phyloP scores from a whole-genome alignment of 2,797 vertebrate genomes.

The Sus cebifrons region DNA sequence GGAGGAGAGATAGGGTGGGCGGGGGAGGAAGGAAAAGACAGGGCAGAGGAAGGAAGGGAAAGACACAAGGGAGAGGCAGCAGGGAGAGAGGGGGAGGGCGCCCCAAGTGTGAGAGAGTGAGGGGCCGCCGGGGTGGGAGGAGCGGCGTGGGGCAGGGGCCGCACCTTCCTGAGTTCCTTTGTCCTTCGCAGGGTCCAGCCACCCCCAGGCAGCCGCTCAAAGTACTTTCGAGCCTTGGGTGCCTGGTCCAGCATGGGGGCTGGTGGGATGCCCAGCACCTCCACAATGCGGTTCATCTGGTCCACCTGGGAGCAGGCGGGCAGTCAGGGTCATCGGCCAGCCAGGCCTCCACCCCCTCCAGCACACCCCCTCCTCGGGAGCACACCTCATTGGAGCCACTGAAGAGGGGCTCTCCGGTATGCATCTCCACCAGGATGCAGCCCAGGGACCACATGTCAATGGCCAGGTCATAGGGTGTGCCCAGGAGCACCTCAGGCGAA shows the following conservation, averaged over 20 bases:
- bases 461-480: slow-evolving; percentile 97
- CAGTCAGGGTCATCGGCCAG: slow-evolving; percentile 1
- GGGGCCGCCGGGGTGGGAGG: slow-evolving; percentile 60
- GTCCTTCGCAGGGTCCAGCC: slow-evolving; percentile 97
- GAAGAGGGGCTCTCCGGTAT: slow-evolving; percentile 97
- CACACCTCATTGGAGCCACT: slow-evolving; percentile 97
- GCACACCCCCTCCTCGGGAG: slow-evolving; percentile 20
- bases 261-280: slow-evolving; percentile 96
- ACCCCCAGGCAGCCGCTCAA: slow-evolving; percentile 96
- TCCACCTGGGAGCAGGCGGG: slow-evolving; percentile 92
- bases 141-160: slow-evolving; percentile 71
- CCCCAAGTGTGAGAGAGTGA: slow-evolving; percentile 85
- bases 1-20: slow-evolving; percentile 27
- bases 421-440: slow-evolving; percentile 98
- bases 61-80: slow-evolving; percentile 66
- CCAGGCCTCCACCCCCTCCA: slow-evolving; percentile 51
- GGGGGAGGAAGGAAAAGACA: slow-evolving; percentile 63
- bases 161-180: slow-evolving; percentile 98
- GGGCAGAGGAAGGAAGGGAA: slow-evolving; percentile 47
- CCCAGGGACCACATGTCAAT: slow-evolving; percentile 98
- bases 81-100: slow-evolving; percentile 70
- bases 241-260: slow-evolving; percentile 97
- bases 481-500: slow-evolving; percentile 96
- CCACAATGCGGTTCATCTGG: slow-evolving; percentile 98
- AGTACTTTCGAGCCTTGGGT: slow-evolving; percentile 97